These are phyloP conservation scores for Wiebesia pumilae DNA, from an alignment of 1,140 invertebrate species.

Conservation along the genomic window DNA sequence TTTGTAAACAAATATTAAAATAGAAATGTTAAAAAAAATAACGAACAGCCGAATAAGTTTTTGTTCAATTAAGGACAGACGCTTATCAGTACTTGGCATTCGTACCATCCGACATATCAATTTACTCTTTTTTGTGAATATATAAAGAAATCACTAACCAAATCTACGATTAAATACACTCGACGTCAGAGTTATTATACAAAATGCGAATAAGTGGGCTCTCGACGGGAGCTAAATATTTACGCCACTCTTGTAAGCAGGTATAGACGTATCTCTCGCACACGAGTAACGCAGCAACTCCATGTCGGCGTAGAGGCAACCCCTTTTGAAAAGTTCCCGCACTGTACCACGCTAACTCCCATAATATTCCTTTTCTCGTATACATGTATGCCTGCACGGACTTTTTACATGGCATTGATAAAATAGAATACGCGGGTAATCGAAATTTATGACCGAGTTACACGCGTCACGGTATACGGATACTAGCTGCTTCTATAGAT, in stretches of 20 bases:
- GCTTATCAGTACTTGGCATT: not conserved
- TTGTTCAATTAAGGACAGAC: too few relatives aligned
- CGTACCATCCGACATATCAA: too few relatives aligned
- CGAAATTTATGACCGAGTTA: slow-evolving; percentile 67
- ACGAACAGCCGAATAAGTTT: too few relatives aligned
- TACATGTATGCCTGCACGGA: not conserved
- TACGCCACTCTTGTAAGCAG: slow-evolving; percentile 57
- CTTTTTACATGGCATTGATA: slow-evolving; percentile 54
- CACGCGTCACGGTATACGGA: slow-evolving; percentile 58
- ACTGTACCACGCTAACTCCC: not conserved
- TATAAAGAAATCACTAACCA: not conserved
- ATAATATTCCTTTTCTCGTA: slow-evolving; percentile 15
- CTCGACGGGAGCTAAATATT: slow-evolving; percentile 63
- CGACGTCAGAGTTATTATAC: slow-evolving; percentile 38
- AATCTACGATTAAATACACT: slow-evolving; percentile 48
- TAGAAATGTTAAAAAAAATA: too few relatives aligned
- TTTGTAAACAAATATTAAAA: too few relatives aligned
- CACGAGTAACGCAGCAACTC: not conserved
- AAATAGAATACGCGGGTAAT: slow-evolving; percentile 60
- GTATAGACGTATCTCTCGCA: slow-evolving; percentile 46
- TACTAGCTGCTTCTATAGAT: slow-evolving; percentile 7
- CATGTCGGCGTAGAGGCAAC: not conserved
- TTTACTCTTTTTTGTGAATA: not conserved
- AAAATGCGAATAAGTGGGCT: slow-evolving; percentile 50
- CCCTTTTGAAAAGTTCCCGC: slow-evolving; percentile 34